Evolutionary conservation across 2,888 invertebrate genomes (phyloP), one percentile per base, ranked within the genome.

Genomic region (Drosophila colorata): DNA sequence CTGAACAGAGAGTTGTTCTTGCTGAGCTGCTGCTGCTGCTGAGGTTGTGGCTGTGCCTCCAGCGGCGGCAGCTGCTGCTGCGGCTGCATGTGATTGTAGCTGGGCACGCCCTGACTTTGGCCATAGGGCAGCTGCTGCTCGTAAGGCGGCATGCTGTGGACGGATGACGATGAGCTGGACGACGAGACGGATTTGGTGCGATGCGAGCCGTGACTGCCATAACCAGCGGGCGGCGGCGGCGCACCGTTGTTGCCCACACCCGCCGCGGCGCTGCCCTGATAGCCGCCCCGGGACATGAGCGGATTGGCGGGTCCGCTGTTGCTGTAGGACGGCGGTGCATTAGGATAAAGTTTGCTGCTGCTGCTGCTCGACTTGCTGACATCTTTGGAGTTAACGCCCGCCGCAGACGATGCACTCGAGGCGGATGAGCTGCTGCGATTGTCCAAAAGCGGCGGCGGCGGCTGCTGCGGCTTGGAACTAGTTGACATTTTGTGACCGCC

Each of bases 1-100:
- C 92, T 92, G 61, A 92, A 92, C 63, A 92, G 84, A 0, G 92
- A 92, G 8, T 81, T 78, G 75, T 75, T 80, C 74, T 87, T 72
- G 65, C 51, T 67, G 64, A 57, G 46, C 28, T 43, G 72, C 14
- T 65, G 69, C 20, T 38, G 55, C 28, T 38, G 53, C 38, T 63
- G 70, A 7, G 35, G 18, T 23, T 46, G 59, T 6, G 75, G 48
- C 16, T 46, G 40, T n/a, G 72, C 63, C 8, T 77, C 76, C 16
- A 81, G 74, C 23, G 81, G 69, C 43, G 75, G 67, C 49, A 84
- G 73, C 41, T 75, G 60, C 79, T 77, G 60, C 47, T 69, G 74
- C 40, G 74, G 76, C 40, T 85, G 81, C 69, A 81, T 63, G 18
- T 87, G 85, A 69, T 64, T 82, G 65, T 85, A 88, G 78, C 40